Conservation (phyloP, 1,140 invertebrate genomes). For the Drosophila sturtevanti region DNA sequence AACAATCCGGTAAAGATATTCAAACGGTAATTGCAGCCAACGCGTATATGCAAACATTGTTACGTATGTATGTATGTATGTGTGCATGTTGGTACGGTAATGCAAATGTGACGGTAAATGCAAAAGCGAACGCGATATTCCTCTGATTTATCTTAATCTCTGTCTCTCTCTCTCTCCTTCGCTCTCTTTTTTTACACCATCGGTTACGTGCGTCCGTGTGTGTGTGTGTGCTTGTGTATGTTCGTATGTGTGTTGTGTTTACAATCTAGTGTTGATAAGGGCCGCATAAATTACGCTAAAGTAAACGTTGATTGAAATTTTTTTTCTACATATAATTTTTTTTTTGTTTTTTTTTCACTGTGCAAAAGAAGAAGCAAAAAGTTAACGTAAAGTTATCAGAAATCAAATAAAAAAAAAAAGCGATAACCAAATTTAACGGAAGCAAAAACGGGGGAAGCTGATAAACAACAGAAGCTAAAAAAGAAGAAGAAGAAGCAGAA, state of each 20-base stretch:
- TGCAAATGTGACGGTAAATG: slow-evolving; percentile 1
- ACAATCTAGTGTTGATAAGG: slow-evolving; percentile 53
- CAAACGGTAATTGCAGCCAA: slow-evolving; percentile 17
- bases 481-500: slow-evolving; percentile 9
- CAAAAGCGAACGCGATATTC: background rate
- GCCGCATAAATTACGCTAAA: slow-evolving; percentile 53
- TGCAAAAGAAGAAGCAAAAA: slow-evolving; percentile 26
- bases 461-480: slow-evolving; percentile 28
- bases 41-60: background rate
- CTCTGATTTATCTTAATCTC: background rate
- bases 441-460: slow-evolving; percentile 39
- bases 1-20: slow-evolving; percentile 7
- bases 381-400: slow-evolving; percentile 44
- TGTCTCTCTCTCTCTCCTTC: background rate
- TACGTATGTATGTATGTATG: background rate
- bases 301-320: slow-evolving; percentile 52
- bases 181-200: background rate
- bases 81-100: background rate
- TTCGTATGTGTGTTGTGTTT: slow-evolving; percentile 22
- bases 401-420: slow-evolving; percentile 29
- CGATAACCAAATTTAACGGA: slow-evolving; percentile 37
- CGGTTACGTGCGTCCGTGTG: slow-evolving; percentile 8
- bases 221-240: slow-evolving; percentile 18
- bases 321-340: slow-evolving; percentile 10
- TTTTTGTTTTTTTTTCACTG: slow-evolving; percentile 44